phyloP scores from a whole-genome alignment of 2,888 invertebrate genomes.

The Oscheius sp. region DNA sequence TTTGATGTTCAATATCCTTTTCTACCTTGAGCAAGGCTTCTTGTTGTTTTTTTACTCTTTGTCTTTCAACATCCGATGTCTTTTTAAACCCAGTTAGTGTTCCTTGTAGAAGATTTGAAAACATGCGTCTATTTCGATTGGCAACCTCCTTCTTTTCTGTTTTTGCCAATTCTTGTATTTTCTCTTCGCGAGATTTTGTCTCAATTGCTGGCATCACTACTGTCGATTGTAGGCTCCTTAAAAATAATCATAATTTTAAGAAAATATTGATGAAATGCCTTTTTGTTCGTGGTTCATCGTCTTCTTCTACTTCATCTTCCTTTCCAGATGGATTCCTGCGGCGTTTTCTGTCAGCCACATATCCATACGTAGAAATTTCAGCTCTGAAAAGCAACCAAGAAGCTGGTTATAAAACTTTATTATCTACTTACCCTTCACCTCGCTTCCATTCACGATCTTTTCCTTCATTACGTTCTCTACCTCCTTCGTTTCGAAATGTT shows the following conservation, averaged over 20 bases:
- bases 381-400: too few relatives aligned
- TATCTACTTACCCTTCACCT: too few relatives aligned
- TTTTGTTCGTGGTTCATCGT: slow-evolving; percentile 31
- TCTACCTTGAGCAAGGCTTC: slow-evolving; percentile 88
- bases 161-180: slow-evolving; percentile 81
- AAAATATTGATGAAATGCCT: neutral
- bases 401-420: too few relatives aligned
- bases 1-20: slow-evolving; percentile 90
- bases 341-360: neutral
- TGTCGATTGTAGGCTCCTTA: slow-evolving; percentile 42
- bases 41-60: slow-evolving; percentile 72
- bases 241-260: neutral
- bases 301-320: slow-evolving; percentile 35
- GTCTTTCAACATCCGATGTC: too few relatives aligned
- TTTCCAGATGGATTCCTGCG: slow-evolving; percentile 1
- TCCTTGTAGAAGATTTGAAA: slow-evolving; percentile 86
- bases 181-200: slow-evolving; percentile 83
- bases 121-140: slow-evolving; percentile 87
- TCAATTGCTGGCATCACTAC: slow-evolving; percentile 74
- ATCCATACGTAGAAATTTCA: too few relatives aligned
- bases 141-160: slow-evolving; percentile 60
- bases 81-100: slow-evolving; percentile 94
- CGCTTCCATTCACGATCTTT: too few relatives aligned
- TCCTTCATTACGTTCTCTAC: too few relatives aligned
- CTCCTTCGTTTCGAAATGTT: too few relatives aligned